Conservation (phyloP, 2,888 invertebrate species). For the Belgica antarctica region DNA sequence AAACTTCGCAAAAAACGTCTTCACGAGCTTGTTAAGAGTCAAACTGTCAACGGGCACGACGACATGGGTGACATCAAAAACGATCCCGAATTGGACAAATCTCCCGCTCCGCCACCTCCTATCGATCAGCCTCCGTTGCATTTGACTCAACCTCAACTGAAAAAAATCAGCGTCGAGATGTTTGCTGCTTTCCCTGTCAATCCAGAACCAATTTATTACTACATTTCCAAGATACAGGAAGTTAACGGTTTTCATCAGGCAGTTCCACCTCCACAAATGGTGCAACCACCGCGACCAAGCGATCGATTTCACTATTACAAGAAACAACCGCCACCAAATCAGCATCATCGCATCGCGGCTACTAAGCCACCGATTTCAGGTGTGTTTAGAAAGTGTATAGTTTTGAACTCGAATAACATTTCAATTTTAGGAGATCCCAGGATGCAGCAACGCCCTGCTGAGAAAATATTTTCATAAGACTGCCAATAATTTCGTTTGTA, state of each 20-base stretch:
- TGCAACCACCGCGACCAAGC: too few relatives aligned
- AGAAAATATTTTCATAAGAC: constrained; percentile 32
- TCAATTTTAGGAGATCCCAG: constrained; percentile 15
- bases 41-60: not conserved
- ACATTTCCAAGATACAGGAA: not conserved
- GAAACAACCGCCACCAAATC: constrained; percentile 8
- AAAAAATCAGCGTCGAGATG: constrained; percentile 20
- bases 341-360: not conserved
- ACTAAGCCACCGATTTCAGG: constrained; percentile 8
- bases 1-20: constrained; percentile 14
- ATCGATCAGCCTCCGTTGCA: not conserved
- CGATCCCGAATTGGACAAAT: not conserved
- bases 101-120: constrained; percentile 10
- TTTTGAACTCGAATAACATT: not conserved
- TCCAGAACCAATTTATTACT: constrained; percentile 27
- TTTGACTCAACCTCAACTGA: constrained; percentile 13
- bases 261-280: not conserved
- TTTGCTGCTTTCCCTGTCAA: constrained; percentile 32
- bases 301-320: constrained; percentile 30
- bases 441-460: constrained; percentile 25
- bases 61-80: not conserved
- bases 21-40: not conserved
- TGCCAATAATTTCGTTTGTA: constrained; percentile 17
- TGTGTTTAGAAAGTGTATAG: not conserved
- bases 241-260: not conserved